Percentiles rank a stretch among this genome's conserved stretches.
Evolutionary conservation across 1,140 invertebrate genomes (phyloP).

Genomic region (Pogonomyrmex barbatus): DNA sequence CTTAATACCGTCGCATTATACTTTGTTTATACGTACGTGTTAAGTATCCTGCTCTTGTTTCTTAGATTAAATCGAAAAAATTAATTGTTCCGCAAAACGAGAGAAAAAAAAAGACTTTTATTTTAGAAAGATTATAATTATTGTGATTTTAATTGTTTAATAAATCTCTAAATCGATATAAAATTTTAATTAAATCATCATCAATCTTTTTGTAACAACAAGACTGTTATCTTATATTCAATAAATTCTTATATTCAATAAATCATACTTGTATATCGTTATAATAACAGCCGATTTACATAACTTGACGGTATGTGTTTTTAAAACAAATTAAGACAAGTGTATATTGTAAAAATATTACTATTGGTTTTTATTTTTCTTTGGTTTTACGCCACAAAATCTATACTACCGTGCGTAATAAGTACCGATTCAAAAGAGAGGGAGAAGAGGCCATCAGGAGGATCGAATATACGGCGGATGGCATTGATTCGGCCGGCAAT

Average conservation of each 20-base stretch:
- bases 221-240: background rate
- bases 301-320: background rate
- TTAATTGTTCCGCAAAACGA: background rate
- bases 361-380: background rate
- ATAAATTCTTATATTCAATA: background rate
- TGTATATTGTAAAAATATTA: background rate
- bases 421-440: constrained; percentile 56
- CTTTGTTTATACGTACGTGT: background rate
- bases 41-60: background rate
- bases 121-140: constrained; percentile 12
- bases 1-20: constrained; percentile 44
- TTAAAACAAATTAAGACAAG: background rate
- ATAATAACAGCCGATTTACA: background rate
- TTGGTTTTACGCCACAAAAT: background rate
- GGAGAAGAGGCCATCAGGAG: constrained; percentile 48
- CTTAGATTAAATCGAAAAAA: constrained; percentile 16
- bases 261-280: background rate
- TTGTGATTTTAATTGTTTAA: background rate
- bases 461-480: constrained; percentile 64
- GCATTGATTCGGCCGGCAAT: constrained; percentile 84
- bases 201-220: background rate
- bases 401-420: constrained; percentile 65
- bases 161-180: background rate
- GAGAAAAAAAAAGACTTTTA: background rate
- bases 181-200: background rate